Evolutionary conservation across 2,113 vertebrate species (phyloP).

Genomic region (Athene noctua): DNA sequence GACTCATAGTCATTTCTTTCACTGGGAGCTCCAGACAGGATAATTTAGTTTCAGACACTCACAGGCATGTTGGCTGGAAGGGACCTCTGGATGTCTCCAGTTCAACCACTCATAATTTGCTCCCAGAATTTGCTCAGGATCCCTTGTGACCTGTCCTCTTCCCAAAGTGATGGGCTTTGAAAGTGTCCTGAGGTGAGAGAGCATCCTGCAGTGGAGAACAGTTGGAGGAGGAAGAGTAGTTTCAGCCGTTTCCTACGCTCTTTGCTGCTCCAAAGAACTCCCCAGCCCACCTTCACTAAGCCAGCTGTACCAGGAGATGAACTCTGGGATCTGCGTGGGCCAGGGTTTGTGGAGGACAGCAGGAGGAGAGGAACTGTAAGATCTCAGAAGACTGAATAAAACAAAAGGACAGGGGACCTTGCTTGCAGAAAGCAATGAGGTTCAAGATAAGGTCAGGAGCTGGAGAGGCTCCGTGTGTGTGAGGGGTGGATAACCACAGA

Average conservation of each 20-base stretch:
- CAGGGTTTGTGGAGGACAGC: background rate
- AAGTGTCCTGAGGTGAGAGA: background rate
- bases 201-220: background rate
- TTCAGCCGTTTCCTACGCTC: background rate
- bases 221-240: background rate
- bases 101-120: background rate
- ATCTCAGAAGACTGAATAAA: background rate
- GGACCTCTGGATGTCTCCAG: background rate
- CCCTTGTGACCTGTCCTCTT: background rate
- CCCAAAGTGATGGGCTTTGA: background rate
- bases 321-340: background rate
- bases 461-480: background rate
- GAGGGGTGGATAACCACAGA: background rate
- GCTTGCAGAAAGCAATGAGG: background rate
- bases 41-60: conserved; percentile 13
- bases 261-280: background rate
- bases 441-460: conserved; percentile 1
- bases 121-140: background rate
- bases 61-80: background rate
- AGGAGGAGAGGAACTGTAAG: background rate
- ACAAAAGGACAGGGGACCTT: background rate
- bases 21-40: conserved; percentile 16
- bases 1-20: conserved; percentile 42
- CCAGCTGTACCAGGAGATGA: background rate
- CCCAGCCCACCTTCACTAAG: background rate